These are phyloP conservation scores for Campoplex nolae DNA, from an alignment of 2,888 invertebrate species.

Conservation along the genomic window DNA sequence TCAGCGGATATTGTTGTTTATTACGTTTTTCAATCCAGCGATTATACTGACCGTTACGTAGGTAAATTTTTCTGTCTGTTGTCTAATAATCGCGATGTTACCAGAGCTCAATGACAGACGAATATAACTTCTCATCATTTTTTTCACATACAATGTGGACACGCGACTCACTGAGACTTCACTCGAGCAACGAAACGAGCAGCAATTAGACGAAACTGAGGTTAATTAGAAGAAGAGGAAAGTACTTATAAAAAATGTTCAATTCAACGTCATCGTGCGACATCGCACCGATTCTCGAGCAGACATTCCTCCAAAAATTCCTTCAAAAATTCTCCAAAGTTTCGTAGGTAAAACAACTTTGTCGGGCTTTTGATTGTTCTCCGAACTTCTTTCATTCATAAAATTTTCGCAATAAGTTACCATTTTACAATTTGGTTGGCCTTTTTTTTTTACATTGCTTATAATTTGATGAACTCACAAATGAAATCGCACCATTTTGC, in stretches of 20 bases:
- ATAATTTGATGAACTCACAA: neutral
- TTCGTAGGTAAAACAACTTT: neutral
- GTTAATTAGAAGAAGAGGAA: neutral
- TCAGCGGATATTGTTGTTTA: neutral
- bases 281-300: neutral
- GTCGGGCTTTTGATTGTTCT: neutral
- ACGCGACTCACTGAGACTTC: neutral
- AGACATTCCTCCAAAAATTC: neutral
- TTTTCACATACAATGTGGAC: neutral
- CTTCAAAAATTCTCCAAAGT: no score
- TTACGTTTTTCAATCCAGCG: neutral
- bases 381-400: neutral
- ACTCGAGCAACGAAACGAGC: neutral
- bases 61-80: constrained; percentile 2
- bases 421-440: neutral
- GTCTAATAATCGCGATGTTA: neutral
- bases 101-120: neutral
- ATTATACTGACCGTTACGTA: constrained; percentile 10
- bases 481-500: neutral
- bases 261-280: neutral
- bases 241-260: neutral
- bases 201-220: neutral
- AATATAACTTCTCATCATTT: neutral
- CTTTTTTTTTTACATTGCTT: neutral
- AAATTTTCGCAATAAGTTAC: neutral